Evolutionary conservation across 2,888 invertebrate genomes (phyloP).

Genomic region (Empis stercorea): DNA sequence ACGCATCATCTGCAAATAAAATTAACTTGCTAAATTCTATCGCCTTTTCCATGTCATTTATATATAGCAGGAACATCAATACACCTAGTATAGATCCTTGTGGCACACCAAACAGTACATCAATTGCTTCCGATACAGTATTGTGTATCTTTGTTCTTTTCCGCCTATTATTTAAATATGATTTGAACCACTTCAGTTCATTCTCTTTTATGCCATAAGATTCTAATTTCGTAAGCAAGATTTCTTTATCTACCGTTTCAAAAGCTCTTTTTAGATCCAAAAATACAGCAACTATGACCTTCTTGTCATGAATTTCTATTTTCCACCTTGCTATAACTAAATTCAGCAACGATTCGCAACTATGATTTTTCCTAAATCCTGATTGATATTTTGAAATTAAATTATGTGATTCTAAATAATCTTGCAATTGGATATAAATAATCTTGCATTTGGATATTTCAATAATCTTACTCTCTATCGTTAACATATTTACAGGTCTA

Average conservation of each 20-base stretch:
- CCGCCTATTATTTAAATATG: slow-evolving; percentile 1
- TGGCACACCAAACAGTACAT: slow-evolving; percentile 6
- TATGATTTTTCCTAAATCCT: too few species aligned
- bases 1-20: too few species aligned
- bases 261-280: slow-evolving; percentile 4
- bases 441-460: too few species aligned
- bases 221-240: not conserved
- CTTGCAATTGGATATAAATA: too few species aligned
- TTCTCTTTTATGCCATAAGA: too few species aligned
- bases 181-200: slow-evolving; percentile 2
- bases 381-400: too few species aligned
- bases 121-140: not conserved
- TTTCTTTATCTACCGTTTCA: slow-evolving; percentile 4
- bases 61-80: slow-evolving; percentile 4
- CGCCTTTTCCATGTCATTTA: too few species aligned
- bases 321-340: not conserved
- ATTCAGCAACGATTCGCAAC: too few species aligned
- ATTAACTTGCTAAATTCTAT: too few species aligned
- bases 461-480: too few species aligned
- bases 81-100: slow-evolving; percentile 7
- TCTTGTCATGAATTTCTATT: not conserved
- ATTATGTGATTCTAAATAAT: too few species aligned
- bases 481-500: too few species aligned
- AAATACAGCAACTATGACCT: slow-evolving; percentile 2
- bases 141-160: not conserved